phyloP scores from a whole-genome alignment of 2,888 invertebrate species.

The Brachyopa scutellaris region DNA sequence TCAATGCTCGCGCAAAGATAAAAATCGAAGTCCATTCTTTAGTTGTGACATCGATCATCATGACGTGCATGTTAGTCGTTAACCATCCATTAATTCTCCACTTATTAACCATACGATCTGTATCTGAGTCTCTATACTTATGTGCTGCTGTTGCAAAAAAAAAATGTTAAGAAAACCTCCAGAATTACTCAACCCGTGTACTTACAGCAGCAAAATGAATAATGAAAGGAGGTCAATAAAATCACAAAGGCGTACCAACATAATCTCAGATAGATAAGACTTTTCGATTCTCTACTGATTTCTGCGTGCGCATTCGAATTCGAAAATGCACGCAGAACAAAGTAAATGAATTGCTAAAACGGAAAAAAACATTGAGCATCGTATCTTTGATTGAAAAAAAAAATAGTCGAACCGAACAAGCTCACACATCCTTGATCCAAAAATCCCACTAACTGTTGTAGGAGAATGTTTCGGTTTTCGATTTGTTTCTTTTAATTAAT shows the following conservation, averaged over 20 bases:
- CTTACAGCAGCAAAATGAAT: conserved; percentile 26
- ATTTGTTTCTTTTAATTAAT: conserved; percentile 31
- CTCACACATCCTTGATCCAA: conserved; percentile 63
- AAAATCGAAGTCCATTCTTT: conserved; percentile 34
- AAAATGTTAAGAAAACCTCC: conserved; percentile 6
- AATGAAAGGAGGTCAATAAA: conserved; percentile 69
- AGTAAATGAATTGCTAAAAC: not conserved
- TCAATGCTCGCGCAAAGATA: conserved; percentile 42
- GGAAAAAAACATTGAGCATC: not conserved
- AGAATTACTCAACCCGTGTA: conserved; percentile 18
- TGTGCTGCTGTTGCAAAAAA: conserved; percentile 14
- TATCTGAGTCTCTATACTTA: conserved; percentile 35
- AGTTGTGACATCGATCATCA: conserved; percentile 54
- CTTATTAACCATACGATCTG: conserved; percentile 45
- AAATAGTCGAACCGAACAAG: not conserved
- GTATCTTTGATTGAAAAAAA: not conserved
- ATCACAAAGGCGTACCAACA: conserved; percentile 42
- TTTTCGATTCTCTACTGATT: not conserved
- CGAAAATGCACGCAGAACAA: not conserved
- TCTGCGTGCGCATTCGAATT: not conserved
- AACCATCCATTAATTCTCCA: conserved; percentile 51
- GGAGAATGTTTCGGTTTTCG: conserved; percentile 30
- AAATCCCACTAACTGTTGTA: conserved; percentile 26
- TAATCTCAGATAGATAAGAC: conserved; percentile 22
- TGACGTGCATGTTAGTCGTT: conserved; percentile 55